Evolutionary conservation across 2,113 vertebrate genomes (phyloP), one percentile per base, ranked within the genome.

Genomic region (Larimichthys crocea): DNA sequence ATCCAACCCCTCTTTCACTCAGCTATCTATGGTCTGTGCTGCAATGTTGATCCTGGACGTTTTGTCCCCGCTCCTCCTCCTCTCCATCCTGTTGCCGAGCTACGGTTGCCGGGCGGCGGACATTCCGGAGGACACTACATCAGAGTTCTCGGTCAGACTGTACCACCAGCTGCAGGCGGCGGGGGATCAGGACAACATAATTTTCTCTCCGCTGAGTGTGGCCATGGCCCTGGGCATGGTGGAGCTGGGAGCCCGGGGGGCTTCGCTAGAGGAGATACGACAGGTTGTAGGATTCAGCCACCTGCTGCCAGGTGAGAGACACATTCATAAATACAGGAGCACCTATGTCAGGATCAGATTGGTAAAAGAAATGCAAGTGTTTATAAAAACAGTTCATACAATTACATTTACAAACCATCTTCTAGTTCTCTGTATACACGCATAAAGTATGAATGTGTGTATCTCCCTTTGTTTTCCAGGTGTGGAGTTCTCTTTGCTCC

Each of bases 191-290:
- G 97, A 98, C 76, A 99, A 99, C 87, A 98, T 99, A 72, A 91
- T 99, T 29, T 99, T 98, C 90, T 99, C 98, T 74, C 98, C 98
- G 0, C 74, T 99, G 85, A 98, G 97, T 46, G 93, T 99, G 60
- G 93, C 96, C 2, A 90, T 98, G 56, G 96, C 96, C 10, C 93
- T 99, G 91, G 97, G 98, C 55, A 97, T 99, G 96, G 95, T 99
- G 92, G 97, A 99, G 91, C 96, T 99, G 49, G 98, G 97, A 53
- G 96, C 98, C 76, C 94, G 95, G 9, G 98, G 97, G 3, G 92
- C 95, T 31, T 97, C 98, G 11, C 86, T 97, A 85, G 96, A 97
- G 74, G 96, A 99, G 94, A 98, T 99, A 67, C 94, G 96, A 49
- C 97, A 96, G 82, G 92, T 95, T 10, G 87, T 98, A 88, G 97